Base-by-base conservation (phyloP, 2,113 vertebrate genomes). In the Himantopus leucocephalus region DNA sequence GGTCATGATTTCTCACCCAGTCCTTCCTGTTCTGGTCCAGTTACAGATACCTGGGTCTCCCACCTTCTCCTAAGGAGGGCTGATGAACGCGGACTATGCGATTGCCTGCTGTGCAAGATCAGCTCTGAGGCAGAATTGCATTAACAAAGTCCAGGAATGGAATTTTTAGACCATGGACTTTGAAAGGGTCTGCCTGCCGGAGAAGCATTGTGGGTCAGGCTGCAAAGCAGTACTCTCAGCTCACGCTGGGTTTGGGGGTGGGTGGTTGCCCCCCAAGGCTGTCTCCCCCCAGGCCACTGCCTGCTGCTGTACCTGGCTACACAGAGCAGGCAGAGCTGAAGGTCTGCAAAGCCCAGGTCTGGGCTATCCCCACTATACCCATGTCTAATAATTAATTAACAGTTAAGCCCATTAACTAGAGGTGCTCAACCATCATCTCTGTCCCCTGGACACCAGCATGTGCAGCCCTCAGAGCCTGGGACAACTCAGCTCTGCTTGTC, bases 401-500 rank as follows among this genome's bases (percentile, higher is more conserved):
- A 59, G 15, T 85, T 39, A 24, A 50, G 6, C 4, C 18, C 30
- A 20, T 34, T 52, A 59, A 39, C 47, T 29, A 59, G 30, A 67
- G 50, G 29, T 37, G 24, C 35, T 79, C 53, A 39, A 39, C 35
- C 22, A 50, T 35, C 26, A 8, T 3, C 35, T 32, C 70, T n/a
- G 10, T 53, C 32, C 37, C 39, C 80, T 30, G 22, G 47, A n/a
- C 56, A 59, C 48, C 74, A 23, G 30, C 53, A 48, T 2, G 29
- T 41, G 62, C 39, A 73, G 89, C 58, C 30, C 16, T 1, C 2
- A 45, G 55, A 85, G 52, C 64, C 30, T 56, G 47, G 37, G 34
- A 64, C 37, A 45, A n/a, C 0, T 0, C 0, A 26, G 30, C 16
- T 75, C 37, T 90, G 30, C 45, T 79, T 60, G 58, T 68, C 8